Evolutionary conservation across 1,140 invertebrate species (phyloP).

Genomic region (Caenorhabditis brenneri): DNA sequence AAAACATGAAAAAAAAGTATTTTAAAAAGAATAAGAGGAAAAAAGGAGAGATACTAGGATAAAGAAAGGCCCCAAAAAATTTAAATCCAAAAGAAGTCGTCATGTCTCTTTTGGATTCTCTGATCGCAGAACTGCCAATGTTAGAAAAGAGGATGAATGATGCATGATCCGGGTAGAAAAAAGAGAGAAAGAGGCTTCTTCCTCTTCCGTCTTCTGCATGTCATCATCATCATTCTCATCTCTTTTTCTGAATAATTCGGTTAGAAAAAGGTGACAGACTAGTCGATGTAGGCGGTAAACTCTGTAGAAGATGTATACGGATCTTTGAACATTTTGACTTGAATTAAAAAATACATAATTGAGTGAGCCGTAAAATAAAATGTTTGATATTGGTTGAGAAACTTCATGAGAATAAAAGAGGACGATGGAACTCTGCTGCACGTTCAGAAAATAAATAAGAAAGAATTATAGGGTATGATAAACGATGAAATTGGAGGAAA

Average conservation of each 20-base stretch:
- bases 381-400: too few relatives aligned
- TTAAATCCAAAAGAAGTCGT: neutral
- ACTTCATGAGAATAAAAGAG: too few relatives aligned
- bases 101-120: neutral
- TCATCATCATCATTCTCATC: constrained; percentile 15
- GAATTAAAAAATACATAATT: neutral
- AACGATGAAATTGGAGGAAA: too few relatives aligned
- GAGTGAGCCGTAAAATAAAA: too few relatives aligned
- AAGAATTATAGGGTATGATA: too few relatives aligned
- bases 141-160: neutral
- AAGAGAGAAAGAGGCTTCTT: neutral
- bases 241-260: constrained; percentile 26
- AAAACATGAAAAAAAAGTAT: neutral
- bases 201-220: constrained; percentile 28
- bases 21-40: neutral
- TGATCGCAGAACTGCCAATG: neutral
- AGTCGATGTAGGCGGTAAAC: neutral
- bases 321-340: neutral
- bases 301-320: neutral
- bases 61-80: neutral
- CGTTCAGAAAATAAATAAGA: too few relatives aligned
- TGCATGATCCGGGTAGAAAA: neutral
- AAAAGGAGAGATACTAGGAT: neutral
- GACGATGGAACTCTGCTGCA: too few relatives aligned
- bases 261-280: constrained; percentile 24